Evolutionary conservation across 2,113 vertebrate genomes (phyloP), one percentile per base, ranked within the genome.

Genomic region (Python bivittatus): DNA sequence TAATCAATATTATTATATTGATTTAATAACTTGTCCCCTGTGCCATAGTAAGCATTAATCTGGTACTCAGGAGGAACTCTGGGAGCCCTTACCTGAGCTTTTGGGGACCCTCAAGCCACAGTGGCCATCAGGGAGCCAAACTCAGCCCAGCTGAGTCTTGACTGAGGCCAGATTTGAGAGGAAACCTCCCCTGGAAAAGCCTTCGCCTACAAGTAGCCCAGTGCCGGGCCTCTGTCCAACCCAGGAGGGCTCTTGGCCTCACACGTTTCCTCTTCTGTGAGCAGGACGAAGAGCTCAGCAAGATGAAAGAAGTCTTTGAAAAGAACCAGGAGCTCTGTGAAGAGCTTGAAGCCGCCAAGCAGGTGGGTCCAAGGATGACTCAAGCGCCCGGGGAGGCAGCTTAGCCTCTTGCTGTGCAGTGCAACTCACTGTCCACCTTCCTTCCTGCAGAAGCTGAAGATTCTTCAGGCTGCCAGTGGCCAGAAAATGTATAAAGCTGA

Each of bases 241-340:
- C 89, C 42, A 33, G 22, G 48, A 3, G 48, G 48, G 48, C 48
- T 0, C 9, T 10, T 4, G 17, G 27, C 9, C 13, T 29, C 58
- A 20, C 2, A 84, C 20, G 68, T 13, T 0, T 92, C 52, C 85
- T 86, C 54, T 86, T 85, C 91, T 93, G 92, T 7, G 84, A 95
- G 94, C 94, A 99, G 99, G 98, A 99, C 83, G 98, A 99, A 93
- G 98, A 99, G 93, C 97, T 99, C 86, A 95, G 97, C 91, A 99
- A 98, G 94, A 98, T 99, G 95, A 97, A 85, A 53, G 97, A 98
- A 91, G 87, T 98, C 0, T 98, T 97, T 90, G 98, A 99, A 88
- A 98, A 98, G 96, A 99, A 99, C 94, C 98, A 98, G 92, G 97
- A 97, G 44, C 97, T 99, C 44, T 91, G 97, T 57, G 97, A 91